A percentile compares a stretch with the other conserved stretches of the same genome.
phyloP scores from a whole-genome alignment of 2,888 invertebrate genomes.

The Trissolcus brochymenae region DNA sequence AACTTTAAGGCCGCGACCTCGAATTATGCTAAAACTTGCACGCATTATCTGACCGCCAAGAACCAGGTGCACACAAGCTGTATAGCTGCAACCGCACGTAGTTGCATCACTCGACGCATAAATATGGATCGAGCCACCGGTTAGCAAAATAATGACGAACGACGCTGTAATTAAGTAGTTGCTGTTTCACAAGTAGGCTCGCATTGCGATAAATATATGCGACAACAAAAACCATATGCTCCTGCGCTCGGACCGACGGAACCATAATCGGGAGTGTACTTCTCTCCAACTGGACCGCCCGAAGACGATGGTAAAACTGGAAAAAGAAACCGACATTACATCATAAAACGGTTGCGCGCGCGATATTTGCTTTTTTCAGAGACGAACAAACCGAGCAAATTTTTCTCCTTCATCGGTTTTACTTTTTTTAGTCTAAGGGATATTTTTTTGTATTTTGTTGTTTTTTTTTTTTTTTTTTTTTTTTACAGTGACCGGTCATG shows the following conservation, averaged over 20 bases:
- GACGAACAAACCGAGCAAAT: slow-evolving; percentile 36
- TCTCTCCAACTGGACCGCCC: slow-evolving; percentile 12
- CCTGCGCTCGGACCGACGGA: slow-evolving; percentile 46
- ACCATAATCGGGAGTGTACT: slow-evolving; percentile 38
- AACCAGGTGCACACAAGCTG: slow-evolving; percentile 62
- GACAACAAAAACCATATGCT: slow-evolving; percentile 58
- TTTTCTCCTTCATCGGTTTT: slow-evolving; percentile 41
- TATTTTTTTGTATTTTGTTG: too few relatives aligned
- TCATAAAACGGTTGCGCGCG: slow-evolving; percentile 33
- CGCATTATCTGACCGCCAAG: slow-evolving; percentile 57
- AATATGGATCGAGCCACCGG: slow-evolving; percentile 63
- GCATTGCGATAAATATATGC: slow-evolving; percentile 54
- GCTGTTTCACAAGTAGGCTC: slow-evolving; percentile 59
- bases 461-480: too few relatives aligned
- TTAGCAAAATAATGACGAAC: slow-evolving; percentile 62
- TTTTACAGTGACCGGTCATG: too few relatives aligned
- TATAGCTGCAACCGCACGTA: slow-evolving; percentile 46
- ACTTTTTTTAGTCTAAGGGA: too few relatives aligned
- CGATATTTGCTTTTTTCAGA: slow-evolving; percentile 16
- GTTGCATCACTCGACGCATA: slow-evolving; percentile 63
- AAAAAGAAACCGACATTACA: slow-evolving; percentile 27
- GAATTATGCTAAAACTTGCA: slow-evolving; percentile 61
- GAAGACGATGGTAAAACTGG: slow-evolving; percentile 14
- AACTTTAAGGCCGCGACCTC: slow-evolving; percentile 58
- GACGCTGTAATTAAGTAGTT: slow-evolving; percentile 61